phyloP scores from a whole-genome alignment of 2,888 invertebrate species.

The Lasioglossum zephyrum region DNA sequence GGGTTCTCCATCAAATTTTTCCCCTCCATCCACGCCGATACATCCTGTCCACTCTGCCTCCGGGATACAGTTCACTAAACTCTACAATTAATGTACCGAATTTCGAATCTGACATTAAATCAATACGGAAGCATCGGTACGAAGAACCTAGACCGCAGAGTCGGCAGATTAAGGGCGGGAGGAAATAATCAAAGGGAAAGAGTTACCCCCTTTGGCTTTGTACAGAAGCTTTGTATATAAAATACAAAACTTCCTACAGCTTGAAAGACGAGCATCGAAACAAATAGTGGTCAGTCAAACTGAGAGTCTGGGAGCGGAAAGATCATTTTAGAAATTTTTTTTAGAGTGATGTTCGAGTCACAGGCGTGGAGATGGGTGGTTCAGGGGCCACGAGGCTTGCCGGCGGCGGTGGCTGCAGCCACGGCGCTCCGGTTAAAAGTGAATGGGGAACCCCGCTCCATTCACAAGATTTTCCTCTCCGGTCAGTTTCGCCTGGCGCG shows the following conservation, averaged over 20 bases:
- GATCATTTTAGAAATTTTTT: not conserved
- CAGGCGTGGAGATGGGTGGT: not conserved
- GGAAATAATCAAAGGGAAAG: no score
- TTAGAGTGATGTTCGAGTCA: not conserved
- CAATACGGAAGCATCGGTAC: no score
- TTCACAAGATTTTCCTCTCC: slow-evolving; percentile 82
- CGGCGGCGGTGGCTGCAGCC: not conserved
- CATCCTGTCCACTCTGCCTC: no score
- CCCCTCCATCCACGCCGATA: no score
- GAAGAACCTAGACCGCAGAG: no score
- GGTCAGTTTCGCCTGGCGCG: slow-evolving; percentile 61
- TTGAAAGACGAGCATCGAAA: not conserved
- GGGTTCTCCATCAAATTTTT: not conserved
- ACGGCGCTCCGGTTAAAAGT: slow-evolving; percentile 77
- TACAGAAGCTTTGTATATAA: no score
- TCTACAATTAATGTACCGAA: no score
- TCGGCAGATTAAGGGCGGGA: no score
- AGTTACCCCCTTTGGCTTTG: no score
- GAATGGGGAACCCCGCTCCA: slow-evolving; percentile 82
- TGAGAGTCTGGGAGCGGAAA: not conserved
- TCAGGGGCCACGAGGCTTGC: not conserved
- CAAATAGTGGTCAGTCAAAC: not conserved
- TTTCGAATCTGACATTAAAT: no score
- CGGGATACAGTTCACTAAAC: no score
- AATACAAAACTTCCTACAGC: no score